These are phyloP conservation scores for Aphodius sticticus DNA, from an alignment of 2,888 invertebrate genomes.

Conservation along the genomic window DNA sequence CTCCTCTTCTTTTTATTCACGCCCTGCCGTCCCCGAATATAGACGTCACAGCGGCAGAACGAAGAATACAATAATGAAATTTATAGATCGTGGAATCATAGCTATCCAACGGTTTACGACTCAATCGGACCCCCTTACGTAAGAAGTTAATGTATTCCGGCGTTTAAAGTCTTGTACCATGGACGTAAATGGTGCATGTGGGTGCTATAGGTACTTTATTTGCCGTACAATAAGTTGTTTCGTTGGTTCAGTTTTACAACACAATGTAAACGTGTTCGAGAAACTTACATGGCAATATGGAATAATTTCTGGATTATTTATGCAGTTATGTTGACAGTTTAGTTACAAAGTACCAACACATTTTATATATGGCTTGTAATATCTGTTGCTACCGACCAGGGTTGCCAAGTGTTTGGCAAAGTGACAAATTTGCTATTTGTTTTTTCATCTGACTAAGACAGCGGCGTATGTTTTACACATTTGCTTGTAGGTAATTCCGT, in stretches of 20 bases:
- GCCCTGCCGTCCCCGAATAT: neutral
- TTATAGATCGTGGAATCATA: neutral
- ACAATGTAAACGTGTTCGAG: constrained; percentile 4
- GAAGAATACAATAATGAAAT: neutral
- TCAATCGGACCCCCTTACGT: neutral
- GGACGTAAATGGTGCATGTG: neutral
- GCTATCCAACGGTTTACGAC: neutral
- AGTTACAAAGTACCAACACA: too few species aligned
- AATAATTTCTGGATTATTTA: neutral
- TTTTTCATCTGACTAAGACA: neutral
- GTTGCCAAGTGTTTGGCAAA: neutral
- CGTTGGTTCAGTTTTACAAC: neutral
- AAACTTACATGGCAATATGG: neutral
- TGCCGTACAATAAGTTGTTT: neutral
- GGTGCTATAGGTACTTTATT: neutral
- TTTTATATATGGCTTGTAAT: neutral
- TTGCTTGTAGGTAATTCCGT: neutral
- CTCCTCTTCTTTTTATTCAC: neutral
- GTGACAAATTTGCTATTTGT: neutral
- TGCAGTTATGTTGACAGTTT: too few species aligned
- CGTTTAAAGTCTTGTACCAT: neutral
- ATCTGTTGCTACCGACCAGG: neutral
- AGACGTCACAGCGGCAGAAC: neutral
- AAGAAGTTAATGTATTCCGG: neutral
- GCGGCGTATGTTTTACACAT: neutral